Percentiles rank a stretch among this genome's conserved stretches.
phyloP scores from a whole-genome alignment of 2,113 vertebrate species.

The Okapia johnstoni region DNA sequence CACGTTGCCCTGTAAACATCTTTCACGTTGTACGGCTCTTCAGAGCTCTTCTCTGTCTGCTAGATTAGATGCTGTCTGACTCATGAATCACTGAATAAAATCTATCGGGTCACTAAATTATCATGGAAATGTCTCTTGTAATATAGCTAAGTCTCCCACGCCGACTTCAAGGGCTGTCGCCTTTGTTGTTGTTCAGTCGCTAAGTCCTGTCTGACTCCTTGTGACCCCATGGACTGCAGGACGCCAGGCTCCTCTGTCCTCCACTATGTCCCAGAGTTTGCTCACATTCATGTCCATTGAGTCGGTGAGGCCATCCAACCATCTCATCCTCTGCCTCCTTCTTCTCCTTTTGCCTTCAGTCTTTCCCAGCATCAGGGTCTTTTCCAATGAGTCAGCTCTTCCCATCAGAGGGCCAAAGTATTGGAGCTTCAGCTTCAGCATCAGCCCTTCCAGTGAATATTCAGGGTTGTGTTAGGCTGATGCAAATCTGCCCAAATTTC shows the following conservation, averaged over 20 bases:
- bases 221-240: neutral
- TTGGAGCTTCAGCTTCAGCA: neutral
- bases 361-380: neutral
- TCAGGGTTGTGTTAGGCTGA: neutral
- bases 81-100: neutral
- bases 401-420: fast-evolving
- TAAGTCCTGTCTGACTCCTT: neutral
- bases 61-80: neutral
- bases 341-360: neutral
- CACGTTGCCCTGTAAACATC: neutral
- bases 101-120: neutral
- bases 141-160: neutral
- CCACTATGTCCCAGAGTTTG: fast-evolving
- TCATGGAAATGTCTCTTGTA: neutral
- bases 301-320: neutral
- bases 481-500: neutral
- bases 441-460: neutral
- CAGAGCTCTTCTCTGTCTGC: neutral
- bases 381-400: neutral
- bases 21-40: neutral
- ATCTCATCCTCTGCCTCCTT: neutral
- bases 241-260: neutral
- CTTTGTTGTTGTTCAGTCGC: fast-evolving
- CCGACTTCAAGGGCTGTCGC: fast-evolving
- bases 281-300: neutral